These are phyloP conservation scores for Momotus momota DNA, from an alignment of 2,797 vertebrate genomes.

Conservation along the genomic window DNA sequence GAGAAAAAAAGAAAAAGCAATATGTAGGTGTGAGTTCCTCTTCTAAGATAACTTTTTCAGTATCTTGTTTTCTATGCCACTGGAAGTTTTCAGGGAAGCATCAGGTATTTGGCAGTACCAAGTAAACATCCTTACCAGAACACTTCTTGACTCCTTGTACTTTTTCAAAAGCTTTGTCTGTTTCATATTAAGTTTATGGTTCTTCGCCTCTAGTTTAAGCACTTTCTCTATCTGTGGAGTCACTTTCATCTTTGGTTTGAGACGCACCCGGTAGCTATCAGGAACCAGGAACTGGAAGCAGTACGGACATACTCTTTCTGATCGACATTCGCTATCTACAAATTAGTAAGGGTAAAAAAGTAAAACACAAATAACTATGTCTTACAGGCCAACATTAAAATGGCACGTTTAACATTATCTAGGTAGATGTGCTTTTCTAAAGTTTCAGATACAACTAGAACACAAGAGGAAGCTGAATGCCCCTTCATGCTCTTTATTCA, in stretches of 20 bases:
- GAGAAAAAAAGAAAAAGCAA: neutral
- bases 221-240: slow-evolving; percentile 82
- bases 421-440: accelerated
- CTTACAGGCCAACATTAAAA: neutral
- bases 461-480: neutral
- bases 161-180: slow-evolving; percentile 85
- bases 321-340: slow-evolving; percentile 21
- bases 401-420: accelerated
- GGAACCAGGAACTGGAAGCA: slow-evolving; percentile 89
- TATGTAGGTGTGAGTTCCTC: neutral
- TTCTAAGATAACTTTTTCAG: neutral
- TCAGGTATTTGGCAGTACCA: neutral
- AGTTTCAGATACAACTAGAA: neutral
- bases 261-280: slow-evolving; percentile 82
- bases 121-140: slow-evolving; percentile 84
- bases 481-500: neutral
- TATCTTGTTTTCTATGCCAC: neutral
- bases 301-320: slow-evolving; percentile 79
- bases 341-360: neutral
- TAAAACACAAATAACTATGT: neutral
- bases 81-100: neutral
- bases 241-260: slow-evolving; percentile 85
- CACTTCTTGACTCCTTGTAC: slow-evolving; percentile 84
- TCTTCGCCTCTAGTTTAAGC: slow-evolving; percentile 81
- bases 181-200: slow-evolving; percentile 82